phyloP scores from a whole-genome alignment of 1,140 invertebrate genomes.

The Cydia strobilella region DNA sequence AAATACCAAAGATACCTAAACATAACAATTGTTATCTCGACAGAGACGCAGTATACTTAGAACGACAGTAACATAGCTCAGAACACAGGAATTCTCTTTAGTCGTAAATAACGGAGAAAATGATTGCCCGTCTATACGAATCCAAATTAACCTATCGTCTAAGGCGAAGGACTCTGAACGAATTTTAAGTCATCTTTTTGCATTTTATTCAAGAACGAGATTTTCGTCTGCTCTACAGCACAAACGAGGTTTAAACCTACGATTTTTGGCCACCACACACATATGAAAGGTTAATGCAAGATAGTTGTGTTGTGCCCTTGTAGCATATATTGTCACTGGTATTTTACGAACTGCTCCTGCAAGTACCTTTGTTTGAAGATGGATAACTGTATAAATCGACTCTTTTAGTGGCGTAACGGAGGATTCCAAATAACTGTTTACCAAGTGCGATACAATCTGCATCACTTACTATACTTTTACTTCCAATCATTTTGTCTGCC shows the following conservation, averaged over 20 bases:
- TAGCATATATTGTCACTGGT: background rate
- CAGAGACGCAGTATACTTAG: background rate
- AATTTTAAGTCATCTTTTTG: too few relatives aligned
- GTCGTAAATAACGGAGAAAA: too few relatives aligned
- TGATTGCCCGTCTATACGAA: too few relatives aligned
- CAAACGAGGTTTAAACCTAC: too few relatives aligned
- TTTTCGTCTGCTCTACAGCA: too few relatives aligned
- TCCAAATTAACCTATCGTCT: too few relatives aligned
- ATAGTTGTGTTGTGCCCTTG: too few relatives aligned
- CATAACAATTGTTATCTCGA: constrained; percentile 18
- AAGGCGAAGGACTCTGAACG: too few relatives aligned
- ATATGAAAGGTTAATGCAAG: too few relatives aligned
- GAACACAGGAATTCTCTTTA: background rate
- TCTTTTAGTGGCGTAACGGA: constrained; percentile 4
- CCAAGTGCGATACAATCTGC: constrained; percentile 24
- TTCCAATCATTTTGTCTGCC: constrained; percentile 12
- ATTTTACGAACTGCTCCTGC: background rate
- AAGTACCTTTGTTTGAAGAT: background rate
- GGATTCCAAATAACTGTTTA: constrained; percentile 27
- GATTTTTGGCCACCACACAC: too few relatives aligned
- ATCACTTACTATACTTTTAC: constrained; percentile 27
- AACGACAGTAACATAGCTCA: background rate
- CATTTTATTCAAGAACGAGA: too few relatives aligned
- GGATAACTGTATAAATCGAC: background rate
- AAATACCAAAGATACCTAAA: constrained; percentile 20